Evolutionary conservation across 2,113 vertebrate species (phyloP).

Genomic region (Toxostoma redivivum): DNA sequence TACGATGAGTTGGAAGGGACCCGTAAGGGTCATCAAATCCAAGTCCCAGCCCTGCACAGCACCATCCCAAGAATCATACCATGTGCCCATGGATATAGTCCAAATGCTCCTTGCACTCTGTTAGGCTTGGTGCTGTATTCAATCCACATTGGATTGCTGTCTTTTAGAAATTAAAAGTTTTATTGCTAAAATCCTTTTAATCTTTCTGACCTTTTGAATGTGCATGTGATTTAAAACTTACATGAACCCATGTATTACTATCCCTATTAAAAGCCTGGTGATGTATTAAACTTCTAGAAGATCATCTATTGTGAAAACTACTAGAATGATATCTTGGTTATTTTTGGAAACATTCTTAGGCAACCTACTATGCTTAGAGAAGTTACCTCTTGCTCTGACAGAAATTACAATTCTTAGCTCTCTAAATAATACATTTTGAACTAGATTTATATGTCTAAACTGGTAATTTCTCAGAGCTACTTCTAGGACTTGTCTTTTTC

Average conservation of each 20-base stretch:
- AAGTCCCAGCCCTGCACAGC: neutral
- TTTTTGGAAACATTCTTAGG: neutral
- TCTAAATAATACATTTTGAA: conserved; percentile 23
- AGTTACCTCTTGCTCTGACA: neutral
- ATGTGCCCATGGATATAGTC: neutral
- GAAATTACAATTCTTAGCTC: neutral
- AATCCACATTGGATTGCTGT: neutral
- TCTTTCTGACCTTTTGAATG: neutral
- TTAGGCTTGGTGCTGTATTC: neutral
- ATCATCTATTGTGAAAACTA: neutral
- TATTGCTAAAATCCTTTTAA: neutral
- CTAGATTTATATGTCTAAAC: neutral
- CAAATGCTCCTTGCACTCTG: neutral
- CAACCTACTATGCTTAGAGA: neutral
- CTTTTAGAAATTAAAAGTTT: neutral
- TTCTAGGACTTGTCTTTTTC: neutral
- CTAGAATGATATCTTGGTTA: neutral
- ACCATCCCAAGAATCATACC: neutral
- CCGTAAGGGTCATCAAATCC: neutral
- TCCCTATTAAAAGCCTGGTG: neutral
- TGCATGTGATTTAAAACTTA: neutral
- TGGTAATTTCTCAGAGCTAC: neutral
- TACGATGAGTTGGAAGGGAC: neutral
- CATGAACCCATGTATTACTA: neutral
- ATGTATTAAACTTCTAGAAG: neutral